Base-by-base conservation (phyloP, 2,888 invertebrate genomes). In the Heteromurus nitidus region DNA sequence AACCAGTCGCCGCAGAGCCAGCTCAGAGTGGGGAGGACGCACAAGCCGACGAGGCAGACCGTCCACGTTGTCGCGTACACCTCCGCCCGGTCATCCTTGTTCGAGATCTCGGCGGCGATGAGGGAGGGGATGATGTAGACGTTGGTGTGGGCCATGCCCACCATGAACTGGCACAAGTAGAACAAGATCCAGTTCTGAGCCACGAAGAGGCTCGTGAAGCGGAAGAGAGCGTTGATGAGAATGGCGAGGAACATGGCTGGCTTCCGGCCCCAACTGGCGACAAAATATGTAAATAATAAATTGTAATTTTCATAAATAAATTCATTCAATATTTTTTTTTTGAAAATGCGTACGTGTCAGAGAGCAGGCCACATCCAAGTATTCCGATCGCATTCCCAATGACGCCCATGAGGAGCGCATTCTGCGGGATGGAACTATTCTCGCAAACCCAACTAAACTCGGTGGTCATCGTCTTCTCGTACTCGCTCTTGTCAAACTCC, bases 311-410 rank as follows among this genome's bases (percentile, higher is more conserved):
- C n/a, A n/a, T n/a, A n/a, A n/a, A n/a, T n/a, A n/a, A n/a, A n/a
- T n/a, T n/a, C n/a, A n/a, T n/a, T n/a, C n/a, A n/a, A n/a, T n/a
- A n/a, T n/a, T n/a, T n/a, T n/a, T n/a, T n/a, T n/a, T n/a, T n/a
- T n/a, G n/a, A n/a, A n/a, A n/a, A n/a, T n/a, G n/a, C 18, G 50
- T 50, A 50, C 16, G 44, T 60, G 30, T 72, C 72, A 0, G 72
- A 72, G 0, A 72, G 5, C 20, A 72, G 26, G 7, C 72, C 72
- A 60, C 30, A 60, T 16, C 9, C 91, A 84, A 92, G 88, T 88
- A 91, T 91, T 64, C 92, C 92, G 68, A 91, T 86, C 76, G 92
- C 90, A 88, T 92, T 91, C 36, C 91, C 91, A 72, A 91, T 88
- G 85, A 91, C 90, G 80, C 89, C 89, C 85, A 90, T 89, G 47